A percentile compares a stretch with the other conserved stretches of the same genome.
phyloP scores from a whole-genome alignment of 2,888 invertebrate species.

The Pandemis heparana region DNA sequence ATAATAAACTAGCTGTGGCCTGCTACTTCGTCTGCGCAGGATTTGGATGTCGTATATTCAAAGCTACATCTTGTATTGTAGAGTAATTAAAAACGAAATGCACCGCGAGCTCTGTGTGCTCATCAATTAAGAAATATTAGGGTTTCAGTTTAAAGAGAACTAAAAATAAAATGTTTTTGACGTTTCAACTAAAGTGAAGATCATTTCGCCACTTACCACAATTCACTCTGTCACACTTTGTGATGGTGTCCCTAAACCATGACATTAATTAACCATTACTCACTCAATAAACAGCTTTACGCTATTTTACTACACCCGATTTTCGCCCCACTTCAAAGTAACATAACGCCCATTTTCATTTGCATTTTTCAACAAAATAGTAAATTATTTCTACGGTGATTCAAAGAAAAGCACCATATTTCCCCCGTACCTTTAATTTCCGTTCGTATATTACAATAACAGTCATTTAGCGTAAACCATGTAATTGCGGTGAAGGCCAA shows the following conservation, averaged over 20 bases:
- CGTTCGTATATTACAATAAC: slow-evolving; percentile 53
- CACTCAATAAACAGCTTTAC: background rate
- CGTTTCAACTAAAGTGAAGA: background rate
- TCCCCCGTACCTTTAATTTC: slow-evolving; percentile 52
- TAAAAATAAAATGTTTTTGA: background rate
- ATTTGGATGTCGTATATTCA: too few species aligned
- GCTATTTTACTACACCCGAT: background rate
- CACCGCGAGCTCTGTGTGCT: too few species aligned
- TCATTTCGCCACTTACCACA: background rate
- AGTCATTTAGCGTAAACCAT: slow-evolving; percentile 50
- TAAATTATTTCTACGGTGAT: background rate
- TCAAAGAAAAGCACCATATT: slow-evolving; percentile 7
- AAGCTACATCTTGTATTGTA: too few species aligned
- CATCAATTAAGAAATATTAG: background rate
- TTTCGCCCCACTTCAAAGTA: background rate
- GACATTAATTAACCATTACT: background rate
- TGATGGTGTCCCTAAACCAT: background rate
- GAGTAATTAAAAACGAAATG: too few species aligned
- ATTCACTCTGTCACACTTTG: background rate
- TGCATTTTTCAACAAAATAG: background rate
- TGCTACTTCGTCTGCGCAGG: too few species aligned
- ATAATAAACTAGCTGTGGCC: too few species aligned
- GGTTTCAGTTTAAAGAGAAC: background rate
- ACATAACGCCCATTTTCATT: background rate
- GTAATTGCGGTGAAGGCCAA: slow-evolving; percentile 54